Evolutionary conservation across 2,888 invertebrate species (phyloP).

Genomic region (Melipona beecheii): DNA sequence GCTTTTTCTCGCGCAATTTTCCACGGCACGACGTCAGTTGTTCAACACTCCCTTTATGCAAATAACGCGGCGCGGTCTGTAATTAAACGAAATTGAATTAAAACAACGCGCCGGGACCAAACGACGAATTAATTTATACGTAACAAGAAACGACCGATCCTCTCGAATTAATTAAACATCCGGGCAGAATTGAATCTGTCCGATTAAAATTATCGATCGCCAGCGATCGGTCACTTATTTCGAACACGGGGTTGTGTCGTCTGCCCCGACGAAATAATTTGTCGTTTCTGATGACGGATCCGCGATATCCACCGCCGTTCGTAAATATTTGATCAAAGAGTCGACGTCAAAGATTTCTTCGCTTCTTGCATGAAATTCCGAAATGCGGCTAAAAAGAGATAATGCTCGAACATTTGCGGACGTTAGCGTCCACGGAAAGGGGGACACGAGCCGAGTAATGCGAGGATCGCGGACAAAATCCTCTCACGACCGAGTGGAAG

Average conservation of each 20-base stretch:
- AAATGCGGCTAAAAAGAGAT: too few relatives aligned
- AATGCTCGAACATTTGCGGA: background rate
- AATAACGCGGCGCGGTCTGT: background rate
- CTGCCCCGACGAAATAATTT: slow-evolving; percentile 25
- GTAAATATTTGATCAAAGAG: background rate
- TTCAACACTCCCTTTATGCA: background rate
- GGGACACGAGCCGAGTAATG: background rate
- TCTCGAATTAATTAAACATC: slow-evolving; percentile 28
- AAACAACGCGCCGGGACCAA: background rate
- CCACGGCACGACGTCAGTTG: background rate
- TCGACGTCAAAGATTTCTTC: background rate
- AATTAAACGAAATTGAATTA: slow-evolving; percentile 16
- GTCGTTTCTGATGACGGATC: background rate
- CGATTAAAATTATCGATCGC: slow-evolving; percentile 29
- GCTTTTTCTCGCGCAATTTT: background rate
- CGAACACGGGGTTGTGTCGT: background rate
- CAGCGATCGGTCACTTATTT: background rate
- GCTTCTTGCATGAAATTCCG: too few relatives aligned
- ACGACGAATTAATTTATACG: slow-evolving; percentile 25
- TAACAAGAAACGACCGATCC: background rate
- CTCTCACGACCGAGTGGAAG: slow-evolving; percentile 16
- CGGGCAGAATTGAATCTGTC: background rate
- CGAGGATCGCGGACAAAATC: background rate
- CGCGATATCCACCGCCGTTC: background rate
- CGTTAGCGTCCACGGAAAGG: background rate